Base-by-base conservation (phyloP, 2,113 vertebrate species). In the Strix uralensis region DNA sequence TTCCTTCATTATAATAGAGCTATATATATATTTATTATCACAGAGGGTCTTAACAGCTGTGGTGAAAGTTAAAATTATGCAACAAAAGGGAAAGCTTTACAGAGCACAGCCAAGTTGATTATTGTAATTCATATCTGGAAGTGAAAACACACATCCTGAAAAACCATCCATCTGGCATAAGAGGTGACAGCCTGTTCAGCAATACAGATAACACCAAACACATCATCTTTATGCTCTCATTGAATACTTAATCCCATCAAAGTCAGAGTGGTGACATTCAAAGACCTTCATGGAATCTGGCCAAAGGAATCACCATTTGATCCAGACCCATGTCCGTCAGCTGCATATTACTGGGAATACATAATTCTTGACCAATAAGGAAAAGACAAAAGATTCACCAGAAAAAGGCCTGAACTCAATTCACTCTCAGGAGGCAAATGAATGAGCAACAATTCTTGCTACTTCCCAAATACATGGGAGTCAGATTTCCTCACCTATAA, bases 81-180 rank as follows among this genome's bases (percentile, higher is more conserved):
- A 96, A 94, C 59, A 81, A 91, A 88, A 91, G 36, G 17, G 36
- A 86, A 92, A 75, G 73, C 73, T 92, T 77, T 92, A 32, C 73
- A 82, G 66, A 89, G 54, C 61, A 89, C 71, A 55, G 65, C 49
- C 91, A 89, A 91, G 49, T 88, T 91, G 70, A 85, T 96, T 92
- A 79, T 38, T 81, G 49, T 75, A 92, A 95, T 89, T 96, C 70
- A 62, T 94, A 80, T 91, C 61, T 94, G 81, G 69, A 95, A 94
- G 44, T n/a, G 65, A 81, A 94, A 96, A 79, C 42, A 89, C 52
- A 52, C 57, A 87, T 63, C 62, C 88, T 91, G 61, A 86, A 90
- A 97, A 81, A 32, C 47, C 36, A 23, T 93, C 77, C 30, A 23
- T 62, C 61, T 91, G 61, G 73, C 40, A 7, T 21, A 92, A 88